Evolutionary conservation across 2,113 vertebrate species (phyloP).

Genomic region (Rana temporaria): DNA sequence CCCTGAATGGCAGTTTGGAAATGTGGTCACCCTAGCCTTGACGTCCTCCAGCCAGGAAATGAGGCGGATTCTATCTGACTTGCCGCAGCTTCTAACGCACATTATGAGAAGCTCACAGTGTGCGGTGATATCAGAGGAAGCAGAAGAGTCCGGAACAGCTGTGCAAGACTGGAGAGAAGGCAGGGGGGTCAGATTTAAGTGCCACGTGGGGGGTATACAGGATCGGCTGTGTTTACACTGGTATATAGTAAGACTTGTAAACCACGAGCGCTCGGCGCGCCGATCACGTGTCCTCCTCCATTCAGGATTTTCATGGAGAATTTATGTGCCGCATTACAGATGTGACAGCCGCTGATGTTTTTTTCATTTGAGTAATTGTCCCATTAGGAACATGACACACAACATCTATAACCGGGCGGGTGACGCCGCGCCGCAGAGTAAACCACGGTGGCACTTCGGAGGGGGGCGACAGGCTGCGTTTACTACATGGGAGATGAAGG

Average conservation of each 20-base stretch:
- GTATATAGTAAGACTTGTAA: constrained; percentile 5
- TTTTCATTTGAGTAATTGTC: constrained; percentile 54
- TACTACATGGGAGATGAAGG: no score
- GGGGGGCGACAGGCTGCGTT: neutral
- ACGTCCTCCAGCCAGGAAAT: no score
- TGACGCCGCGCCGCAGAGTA: constrained; percentile 8
- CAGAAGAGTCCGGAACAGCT: no score
- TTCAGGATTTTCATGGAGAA: neutral
- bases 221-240: neutral
- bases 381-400: constrained; percentile 48
- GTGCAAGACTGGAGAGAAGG: no score
- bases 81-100: no score
- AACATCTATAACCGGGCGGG: constrained; percentile 37
- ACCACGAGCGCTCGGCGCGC: neutral
- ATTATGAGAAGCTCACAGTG: no score
- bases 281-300: neutral
- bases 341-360: constrained; percentile 43
- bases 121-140: no score
- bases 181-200: no score
- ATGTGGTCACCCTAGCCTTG: no score
- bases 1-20: no score
- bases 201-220: neutral
- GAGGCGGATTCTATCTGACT: no score
- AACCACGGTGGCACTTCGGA: neutral
- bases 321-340: constrained; percentile 34